These are phyloP conservation scores for Matsumyia berberina DNA, from an alignment of 2,888 invertebrate genomes.

Conservation along the genomic window DNA sequence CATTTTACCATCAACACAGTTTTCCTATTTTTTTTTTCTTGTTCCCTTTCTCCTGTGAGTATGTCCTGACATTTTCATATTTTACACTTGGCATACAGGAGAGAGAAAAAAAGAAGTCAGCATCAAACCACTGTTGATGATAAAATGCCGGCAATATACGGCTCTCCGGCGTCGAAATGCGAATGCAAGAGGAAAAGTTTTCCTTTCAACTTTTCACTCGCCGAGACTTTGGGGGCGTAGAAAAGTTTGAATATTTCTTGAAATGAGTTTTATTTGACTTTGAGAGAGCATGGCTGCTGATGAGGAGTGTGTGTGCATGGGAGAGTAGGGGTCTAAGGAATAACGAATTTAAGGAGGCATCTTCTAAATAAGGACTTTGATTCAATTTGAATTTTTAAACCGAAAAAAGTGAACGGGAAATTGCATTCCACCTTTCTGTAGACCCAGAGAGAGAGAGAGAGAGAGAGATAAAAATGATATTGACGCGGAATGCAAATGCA, in stretches of 20 bases:
- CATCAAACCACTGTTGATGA: not conserved
- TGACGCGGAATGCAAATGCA: not conserved
- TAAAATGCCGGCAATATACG: not conserved
- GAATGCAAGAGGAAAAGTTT: conserved; percentile 18
- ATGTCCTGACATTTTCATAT: conserved; percentile 5
- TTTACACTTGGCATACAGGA: conserved; percentile 4
- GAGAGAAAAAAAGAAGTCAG: not conserved
- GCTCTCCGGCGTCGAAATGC: not conserved
- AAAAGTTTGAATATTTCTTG: conserved; percentile 48
- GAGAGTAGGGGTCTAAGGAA: not conserved
- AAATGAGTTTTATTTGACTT: conserved; percentile 54
- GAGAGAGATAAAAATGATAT: not conserved
- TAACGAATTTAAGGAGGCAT: not conserved
- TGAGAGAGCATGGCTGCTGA: not conserved
- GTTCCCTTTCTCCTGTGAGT: not conserved
- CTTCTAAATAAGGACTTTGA: not conserved
- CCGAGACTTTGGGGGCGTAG: not conserved
- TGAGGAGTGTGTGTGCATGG: not conserved
- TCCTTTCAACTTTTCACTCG: not conserved
- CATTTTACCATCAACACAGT: not conserved
- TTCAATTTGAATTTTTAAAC: conserved; percentile 16
- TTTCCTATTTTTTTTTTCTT: not conserved
- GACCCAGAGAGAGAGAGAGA: no score
- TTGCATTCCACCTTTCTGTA: conserved; percentile 7
- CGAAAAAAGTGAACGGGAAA: not conserved